Percentiles rank a stretch among this genome's conserved stretches.
These are phyloP conservation scores for Anas bahamensis DNA, from an alignment of 2,797 vertebrate genomes.

Conservation along the genomic window DNA sequence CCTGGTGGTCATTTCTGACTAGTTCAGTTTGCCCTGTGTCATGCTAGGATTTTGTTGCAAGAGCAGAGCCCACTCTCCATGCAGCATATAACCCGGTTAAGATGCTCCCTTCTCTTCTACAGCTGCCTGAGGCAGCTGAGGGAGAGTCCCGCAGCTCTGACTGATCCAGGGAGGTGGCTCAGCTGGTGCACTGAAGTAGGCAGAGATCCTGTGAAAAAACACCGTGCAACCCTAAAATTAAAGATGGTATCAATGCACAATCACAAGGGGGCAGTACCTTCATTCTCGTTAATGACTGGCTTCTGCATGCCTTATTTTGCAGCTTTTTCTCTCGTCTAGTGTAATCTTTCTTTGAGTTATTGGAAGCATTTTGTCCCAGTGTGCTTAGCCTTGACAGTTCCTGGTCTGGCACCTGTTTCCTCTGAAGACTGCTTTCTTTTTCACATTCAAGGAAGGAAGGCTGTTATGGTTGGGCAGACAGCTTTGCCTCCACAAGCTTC, in stretches of 20 bases:
- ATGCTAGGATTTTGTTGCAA: not conserved
- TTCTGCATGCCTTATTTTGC: not conserved
- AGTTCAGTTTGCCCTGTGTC: not conserved
- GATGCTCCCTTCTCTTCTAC: not conserved
- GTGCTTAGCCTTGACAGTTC: not conserved
- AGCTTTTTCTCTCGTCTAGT: not conserved
- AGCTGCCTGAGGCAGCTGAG: not conserved
- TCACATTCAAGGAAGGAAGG: not conserved
- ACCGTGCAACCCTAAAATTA: not conserved
- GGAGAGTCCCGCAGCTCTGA: not conserved
- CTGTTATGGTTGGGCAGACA: not conserved
- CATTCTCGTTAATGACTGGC: not conserved
- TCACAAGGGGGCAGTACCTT: slow-evolving; percentile 63
- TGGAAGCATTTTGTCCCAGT: not conserved
- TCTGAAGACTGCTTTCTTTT: not conserved
- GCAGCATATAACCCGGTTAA: not conserved
- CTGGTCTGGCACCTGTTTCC: not conserved
- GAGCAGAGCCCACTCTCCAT: not conserved
- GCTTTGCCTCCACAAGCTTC: not conserved
- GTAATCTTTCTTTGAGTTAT: not conserved
- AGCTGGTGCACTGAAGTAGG: not conserved
- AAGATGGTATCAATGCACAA: slow-evolving; percentile 33
- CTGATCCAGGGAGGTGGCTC: not conserved
- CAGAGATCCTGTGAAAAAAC: not conserved
- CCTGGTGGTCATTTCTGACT: not conserved